Base-by-base conservation (phyloP, 2,113 vertebrate species). In the Gymnogyps californianus region DNA sequence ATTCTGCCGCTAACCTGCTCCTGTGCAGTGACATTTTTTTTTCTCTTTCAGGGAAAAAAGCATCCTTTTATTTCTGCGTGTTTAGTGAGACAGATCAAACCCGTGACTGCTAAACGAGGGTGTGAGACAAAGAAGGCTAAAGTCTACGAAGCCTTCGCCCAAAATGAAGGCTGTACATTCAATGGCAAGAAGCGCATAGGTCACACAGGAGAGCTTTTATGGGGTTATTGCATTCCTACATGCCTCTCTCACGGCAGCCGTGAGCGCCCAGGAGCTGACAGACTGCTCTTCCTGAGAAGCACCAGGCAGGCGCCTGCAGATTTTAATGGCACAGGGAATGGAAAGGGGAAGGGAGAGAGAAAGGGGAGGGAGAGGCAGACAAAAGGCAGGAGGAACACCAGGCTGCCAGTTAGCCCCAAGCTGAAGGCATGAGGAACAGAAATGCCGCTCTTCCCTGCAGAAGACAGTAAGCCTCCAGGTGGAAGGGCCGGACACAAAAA, bases 161-260 rank as follows among this genome's bases (percentile, higher is more conserved):
- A 22, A 6, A 65, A 25, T 1, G 17, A 52, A 46, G 29, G 38
- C 26, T 49, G 10, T 20, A 7, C 6, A 2, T 12, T 21, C 47
- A 13, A 1, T 0, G 4, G 16, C 55, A n/a, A 21, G n/a, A 38
- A 34, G 32, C 5, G 3, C n/a, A 1, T 1, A 9, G 44, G 55
- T 25, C 20, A 6, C 13, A 10, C 2, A 14, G 75, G 44, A 20
- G 49, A n/a, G 58, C 2, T 83, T 24, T 5, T 1, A 2, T 1
- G 61, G 42, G 55, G 9, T 70, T 14, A 1, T 0, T 7, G 64
- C 22, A 5, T 7, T 26, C 26, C 31, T 1, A 1, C 0, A 1
- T 19, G 40, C 16, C 74, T 20, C 40, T 7, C 11, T 1, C 25
- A 20, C 4, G 5, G 15, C 38, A 70, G 78, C 54, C 24, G 4